Evolutionary conservation across 2,113 vertebrate species (phyloP).

Genomic region (Pithys albifrons): DNA sequence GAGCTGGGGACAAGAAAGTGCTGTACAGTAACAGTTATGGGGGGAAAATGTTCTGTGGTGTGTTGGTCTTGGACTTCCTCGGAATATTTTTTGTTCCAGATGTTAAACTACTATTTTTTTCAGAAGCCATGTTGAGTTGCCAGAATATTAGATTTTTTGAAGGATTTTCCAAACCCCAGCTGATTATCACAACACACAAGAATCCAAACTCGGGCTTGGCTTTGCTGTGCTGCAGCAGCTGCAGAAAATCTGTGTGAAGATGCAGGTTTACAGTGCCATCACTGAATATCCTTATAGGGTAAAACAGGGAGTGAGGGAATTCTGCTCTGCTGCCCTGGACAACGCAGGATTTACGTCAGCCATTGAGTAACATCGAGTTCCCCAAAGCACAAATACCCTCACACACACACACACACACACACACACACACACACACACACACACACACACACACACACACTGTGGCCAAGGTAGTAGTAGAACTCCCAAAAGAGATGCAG

Average conservation of each 20-base stretch:
- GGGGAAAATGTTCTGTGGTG: conserved; percentile 69
- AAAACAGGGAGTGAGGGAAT: conserved; percentile 53
- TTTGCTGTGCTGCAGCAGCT: conserved; percentile 69
- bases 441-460: fast-evolving
- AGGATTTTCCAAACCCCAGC: conserved; percentile 77
- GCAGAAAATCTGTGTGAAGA: conserved; percentile 70
- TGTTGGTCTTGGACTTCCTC: conserved; percentile 74
- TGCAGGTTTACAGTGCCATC: conserved; percentile 46
- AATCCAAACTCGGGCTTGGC: conserved; percentile 74
- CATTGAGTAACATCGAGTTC: not conserved
- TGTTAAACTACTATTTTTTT: conserved; percentile 79
- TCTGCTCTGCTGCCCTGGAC: conserved; percentile 32
- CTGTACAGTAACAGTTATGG: conserved; percentile 58
- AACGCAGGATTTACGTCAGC: not conserved
- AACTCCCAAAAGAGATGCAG: not conserved
- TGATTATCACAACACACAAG: conserved; percentile 78
- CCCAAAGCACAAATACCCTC: not conserved
- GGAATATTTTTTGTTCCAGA: conserved; percentile 75
- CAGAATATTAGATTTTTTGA: conserved; percentile 67
- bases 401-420: fast-evolving
- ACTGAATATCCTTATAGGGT: conserved; percentile 71
- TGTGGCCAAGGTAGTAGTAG: not conserved
- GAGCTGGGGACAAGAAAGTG: conserved; percentile 59
- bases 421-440: not conserved
- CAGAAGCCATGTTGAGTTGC: conserved; percentile 75